phyloP scores from a whole-genome alignment of 1,140 invertebrate genomes.

The Drosophila dunni region DNA sequence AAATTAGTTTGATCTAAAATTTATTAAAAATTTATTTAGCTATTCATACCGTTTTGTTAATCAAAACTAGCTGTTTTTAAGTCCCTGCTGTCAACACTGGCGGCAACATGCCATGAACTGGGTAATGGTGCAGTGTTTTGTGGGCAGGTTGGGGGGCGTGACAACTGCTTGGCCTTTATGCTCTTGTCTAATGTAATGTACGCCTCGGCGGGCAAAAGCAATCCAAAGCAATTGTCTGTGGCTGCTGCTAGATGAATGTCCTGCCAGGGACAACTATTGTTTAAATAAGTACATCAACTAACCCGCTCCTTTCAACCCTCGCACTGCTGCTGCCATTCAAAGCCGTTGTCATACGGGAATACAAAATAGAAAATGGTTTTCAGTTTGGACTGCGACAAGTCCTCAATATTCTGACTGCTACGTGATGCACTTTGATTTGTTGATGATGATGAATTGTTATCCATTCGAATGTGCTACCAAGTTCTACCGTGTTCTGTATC shows the following conservation, averaged over 20 bases:
- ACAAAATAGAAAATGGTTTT: constrained; percentile 66
- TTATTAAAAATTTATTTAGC: too few species aligned
- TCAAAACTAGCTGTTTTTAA: too few species aligned
- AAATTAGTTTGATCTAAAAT: too few species aligned
- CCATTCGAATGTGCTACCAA: constrained; percentile 5
- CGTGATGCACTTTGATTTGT: constrained; percentile 40
- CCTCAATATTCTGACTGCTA: constrained; percentile 43
- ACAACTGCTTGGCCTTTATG: constrained; percentile 44
- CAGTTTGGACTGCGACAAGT: constrained; percentile 42
- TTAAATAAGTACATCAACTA: constrained; percentile 47
- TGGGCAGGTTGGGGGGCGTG: background rate
- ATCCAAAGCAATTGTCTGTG: constrained; percentile 60
- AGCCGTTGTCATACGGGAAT: constrained; percentile 51
- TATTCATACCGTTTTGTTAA: too few species aligned
- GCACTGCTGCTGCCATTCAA: too few species aligned
- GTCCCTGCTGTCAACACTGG: too few species aligned
- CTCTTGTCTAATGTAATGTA: constrained; percentile 55
- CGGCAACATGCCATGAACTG: too few species aligned
- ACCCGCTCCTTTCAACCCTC: too few species aligned
- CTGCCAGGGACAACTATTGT: constrained; percentile 52
- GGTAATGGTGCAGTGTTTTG: too few species aligned
- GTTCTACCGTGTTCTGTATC: background rate
- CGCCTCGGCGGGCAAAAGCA: constrained; percentile 60
- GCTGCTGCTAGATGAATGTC: constrained; percentile 17
- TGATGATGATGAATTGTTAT: constrained; percentile 46